These are phyloP conservation scores for Myiozetetes cayanensis DNA, from an alignment of 2,113 vertebrate species.

Conservation along the genomic window DNA sequence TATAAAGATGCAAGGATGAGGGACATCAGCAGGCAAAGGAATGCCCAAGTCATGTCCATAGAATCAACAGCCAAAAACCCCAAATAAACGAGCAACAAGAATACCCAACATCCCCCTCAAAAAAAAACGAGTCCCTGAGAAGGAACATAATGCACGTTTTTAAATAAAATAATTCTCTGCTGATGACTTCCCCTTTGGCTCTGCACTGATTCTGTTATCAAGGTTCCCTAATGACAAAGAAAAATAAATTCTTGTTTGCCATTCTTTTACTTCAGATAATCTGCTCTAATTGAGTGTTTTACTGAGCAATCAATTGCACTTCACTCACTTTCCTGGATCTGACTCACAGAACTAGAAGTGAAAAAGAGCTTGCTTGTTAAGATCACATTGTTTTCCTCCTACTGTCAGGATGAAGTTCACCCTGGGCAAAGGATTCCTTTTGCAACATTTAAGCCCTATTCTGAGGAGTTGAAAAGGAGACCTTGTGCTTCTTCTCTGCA, in stretches of 20 bases:
- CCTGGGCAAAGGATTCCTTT: neutral
- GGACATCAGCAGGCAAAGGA: neutral
- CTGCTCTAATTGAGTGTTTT: neutral
- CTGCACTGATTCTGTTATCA: neutral
- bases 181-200: neutral
- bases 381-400: neutral
- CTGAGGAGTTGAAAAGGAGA: neutral
- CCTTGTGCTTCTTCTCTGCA: neutral
- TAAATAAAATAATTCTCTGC: neutral
- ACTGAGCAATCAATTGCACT: neutral
- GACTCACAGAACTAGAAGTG: neutral
- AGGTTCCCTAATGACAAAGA: neutral
- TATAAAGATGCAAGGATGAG: neutral
- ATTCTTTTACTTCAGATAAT: neutral
- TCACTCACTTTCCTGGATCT: neutral
- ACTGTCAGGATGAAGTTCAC: neutral
- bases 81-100: neutral
- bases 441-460: neutral
- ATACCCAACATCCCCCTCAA: neutral
- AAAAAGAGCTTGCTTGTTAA: neutral
- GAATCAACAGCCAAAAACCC: neutral
- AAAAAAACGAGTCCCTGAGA: neutral
- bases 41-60: rapidly evolving
- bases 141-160: neutral
- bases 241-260: neutral